Conservation (phyloP, 2,113 vertebrate genomes). For the Ancistrus triradiatus region DNA sequence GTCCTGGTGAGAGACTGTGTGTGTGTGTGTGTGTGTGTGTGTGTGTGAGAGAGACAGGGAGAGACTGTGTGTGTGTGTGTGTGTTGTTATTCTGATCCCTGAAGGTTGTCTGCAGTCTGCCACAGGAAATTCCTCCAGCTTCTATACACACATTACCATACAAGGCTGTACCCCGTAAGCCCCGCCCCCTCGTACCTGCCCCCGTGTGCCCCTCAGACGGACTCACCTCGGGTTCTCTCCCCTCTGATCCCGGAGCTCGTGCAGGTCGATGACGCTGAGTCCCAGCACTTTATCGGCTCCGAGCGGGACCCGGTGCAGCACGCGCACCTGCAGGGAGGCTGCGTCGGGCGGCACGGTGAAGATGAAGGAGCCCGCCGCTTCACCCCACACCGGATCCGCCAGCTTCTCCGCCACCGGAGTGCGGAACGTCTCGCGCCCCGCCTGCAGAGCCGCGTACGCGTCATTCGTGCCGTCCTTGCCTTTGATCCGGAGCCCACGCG, state of each 20-base stretch:
- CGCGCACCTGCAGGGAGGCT: slow-evolving; percentile 76
- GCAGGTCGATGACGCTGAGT: slow-evolving; percentile 77
- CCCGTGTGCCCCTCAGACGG: too few species aligned
- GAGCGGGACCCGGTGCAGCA: slow-evolving; percentile 84
- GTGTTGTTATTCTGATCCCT: too few species aligned
- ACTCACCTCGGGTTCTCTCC: slow-evolving; percentile 76
- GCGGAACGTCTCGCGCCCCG: slow-evolving; percentile 86
- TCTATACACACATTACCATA: too few species aligned
- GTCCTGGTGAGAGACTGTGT: too few species aligned
- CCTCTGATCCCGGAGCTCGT: slow-evolving; percentile 66
- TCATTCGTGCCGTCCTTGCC: slow-evolving; percentile 86
- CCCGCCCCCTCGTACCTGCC: too few species aligned
- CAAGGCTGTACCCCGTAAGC: too few species aligned
- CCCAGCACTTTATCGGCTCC: slow-evolving; percentile 89
- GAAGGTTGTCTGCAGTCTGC: too few species aligned
- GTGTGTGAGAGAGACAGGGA: too few species aligned
- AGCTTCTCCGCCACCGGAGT: slow-evolving; percentile 86
- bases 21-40: too few species aligned
- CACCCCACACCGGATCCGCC: slow-evolving; percentile 80
- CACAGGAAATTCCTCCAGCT: too few species aligned
- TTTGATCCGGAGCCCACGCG: slow-evolving; percentile 77
- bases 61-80: too few species aligned
- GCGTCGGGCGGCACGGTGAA: slow-evolving; percentile 68
- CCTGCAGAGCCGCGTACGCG: slow-evolving; percentile 85
- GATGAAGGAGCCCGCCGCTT: slow-evolving; percentile 88